Base-by-base conservation (phyloP, 2,113 vertebrate species). In the Tragelaphus imberbis region DNA sequence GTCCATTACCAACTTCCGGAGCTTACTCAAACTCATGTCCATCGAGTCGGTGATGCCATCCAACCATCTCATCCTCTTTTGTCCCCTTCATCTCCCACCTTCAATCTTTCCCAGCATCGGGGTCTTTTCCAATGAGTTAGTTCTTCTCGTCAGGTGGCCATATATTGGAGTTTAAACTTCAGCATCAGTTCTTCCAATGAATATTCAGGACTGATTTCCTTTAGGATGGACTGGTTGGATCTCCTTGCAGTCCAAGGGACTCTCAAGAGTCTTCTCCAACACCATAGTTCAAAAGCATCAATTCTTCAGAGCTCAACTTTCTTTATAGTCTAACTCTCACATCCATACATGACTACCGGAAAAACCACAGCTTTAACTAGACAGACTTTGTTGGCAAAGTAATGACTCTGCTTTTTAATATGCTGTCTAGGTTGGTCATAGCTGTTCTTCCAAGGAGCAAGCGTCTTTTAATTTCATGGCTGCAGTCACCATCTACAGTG, bases 281-380 rank as follows among this genome's bases (percentile, higher is more conserved):
- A 71, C 17, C 9, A 21, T 2, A 36, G 4, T 71, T 36, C 65
- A 71, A 71, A 68, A 71, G 17, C 9, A 71, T 71, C n/a, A 36
- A 0, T 71, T 71, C 65, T 71, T 21, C 65, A 71, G 65, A 0
- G 0, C 9, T 71, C 65, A 71, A 11, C 65, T 71, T 71, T 36
- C 65, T 36, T 36, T 71, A 21, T 71, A 71, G n/a, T 71, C 65
- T 36, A 11, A 36, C 17, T 71, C n/a, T 71, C 65, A 71, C 17
- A 71, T 71, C 17, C n/a, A 71, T 36, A 71, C n/a, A 36, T 36
- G n/a, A 71, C 65, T 21, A 71, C n/a, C 0, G 0, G 17, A 71
- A 36, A 21, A 36, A 71, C 9, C n/a, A 21, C 11, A 71, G 65
- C 17, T 71, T 71, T 71, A 36, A 6, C 65, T 36, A 71, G 65